Conservation (phyloP, 2,113 vertebrate genomes). For the Eublepharis macularius region DNA sequence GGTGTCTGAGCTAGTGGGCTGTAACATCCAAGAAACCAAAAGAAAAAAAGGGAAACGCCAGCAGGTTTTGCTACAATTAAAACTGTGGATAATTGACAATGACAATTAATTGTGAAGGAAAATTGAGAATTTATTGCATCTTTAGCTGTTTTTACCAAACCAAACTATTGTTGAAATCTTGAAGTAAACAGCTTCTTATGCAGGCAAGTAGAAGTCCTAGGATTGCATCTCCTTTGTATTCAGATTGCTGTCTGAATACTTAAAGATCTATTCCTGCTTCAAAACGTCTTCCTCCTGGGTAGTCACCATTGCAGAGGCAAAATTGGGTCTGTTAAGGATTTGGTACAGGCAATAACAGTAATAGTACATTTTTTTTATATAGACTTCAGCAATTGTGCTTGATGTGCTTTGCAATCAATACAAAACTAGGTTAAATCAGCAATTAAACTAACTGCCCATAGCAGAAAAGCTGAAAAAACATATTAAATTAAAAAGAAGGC, state of each 20-base stretch:
- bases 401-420: slow-evolving; percentile 4
- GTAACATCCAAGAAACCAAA: not conserved
- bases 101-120: not conserved
- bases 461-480: not conserved
- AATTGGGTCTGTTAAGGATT: not conserved
- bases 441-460: not conserved
- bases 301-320: not conserved
- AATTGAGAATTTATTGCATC: slow-evolving; percentile 3
- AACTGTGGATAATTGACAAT: not conserved
- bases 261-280: not conserved
- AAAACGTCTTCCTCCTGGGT: not conserved
- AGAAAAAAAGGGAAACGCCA: not conserved
- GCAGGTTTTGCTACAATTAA: not conserved
- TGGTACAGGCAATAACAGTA: not conserved
- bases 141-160: not conserved
- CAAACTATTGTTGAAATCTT: not conserved
- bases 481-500: not conserved
- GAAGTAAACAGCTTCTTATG: not conserved
- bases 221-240: not conserved
- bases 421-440: not conserved
- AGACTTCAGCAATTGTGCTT: not conserved
- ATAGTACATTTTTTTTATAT: not conserved
- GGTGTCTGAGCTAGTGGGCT: not conserved
- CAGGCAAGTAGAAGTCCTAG: not conserved
- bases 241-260: not conserved